Percentiles rank a stretch among this genome's conserved stretches.
Evolutionary conservation across 2,113 vertebrate genomes (phyloP).

Genomic region (Grammomys surdaster): DNA sequence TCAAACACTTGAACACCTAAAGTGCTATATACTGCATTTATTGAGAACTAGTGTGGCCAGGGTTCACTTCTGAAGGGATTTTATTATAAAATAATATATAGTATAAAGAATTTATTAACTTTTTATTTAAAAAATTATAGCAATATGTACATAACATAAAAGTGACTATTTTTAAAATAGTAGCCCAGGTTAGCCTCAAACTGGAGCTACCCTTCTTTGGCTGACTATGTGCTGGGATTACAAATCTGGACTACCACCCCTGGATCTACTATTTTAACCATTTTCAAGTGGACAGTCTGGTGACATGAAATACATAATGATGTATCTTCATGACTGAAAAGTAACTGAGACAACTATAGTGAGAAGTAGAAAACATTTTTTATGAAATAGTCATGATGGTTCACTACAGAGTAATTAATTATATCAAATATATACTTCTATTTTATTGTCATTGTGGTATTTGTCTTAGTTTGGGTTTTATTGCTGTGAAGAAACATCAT

Average conservation of each 20-base stretch:
- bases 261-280: constrained; percentile 3
- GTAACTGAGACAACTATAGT: no score
- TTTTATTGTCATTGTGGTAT: no score
- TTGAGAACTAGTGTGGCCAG: constrained; percentile 23
- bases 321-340: no score
- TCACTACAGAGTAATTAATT: no score
- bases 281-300: constrained; percentile 17
- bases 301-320: not conserved
- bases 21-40: constrained; percentile 34
- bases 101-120: constrained; percentile 20
- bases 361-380: no score
- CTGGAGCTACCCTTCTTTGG: not conserved
- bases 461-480: no score
- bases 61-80: constrained; percentile 31
- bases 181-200: not conserved
- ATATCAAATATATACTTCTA: no score
- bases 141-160: constrained; percentile 42
- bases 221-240: not conserved
- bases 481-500: no score
- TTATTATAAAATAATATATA: not conserved
- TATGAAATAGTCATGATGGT: no score
- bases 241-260: not conserved
- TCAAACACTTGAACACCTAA: constrained; percentile 39
- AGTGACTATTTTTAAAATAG: not conserved
- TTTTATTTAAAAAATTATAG: not conserved